phyloP scores from a whole-genome alignment of 2,797 vertebrate species.

The Eospalax fontanierii region DNA sequence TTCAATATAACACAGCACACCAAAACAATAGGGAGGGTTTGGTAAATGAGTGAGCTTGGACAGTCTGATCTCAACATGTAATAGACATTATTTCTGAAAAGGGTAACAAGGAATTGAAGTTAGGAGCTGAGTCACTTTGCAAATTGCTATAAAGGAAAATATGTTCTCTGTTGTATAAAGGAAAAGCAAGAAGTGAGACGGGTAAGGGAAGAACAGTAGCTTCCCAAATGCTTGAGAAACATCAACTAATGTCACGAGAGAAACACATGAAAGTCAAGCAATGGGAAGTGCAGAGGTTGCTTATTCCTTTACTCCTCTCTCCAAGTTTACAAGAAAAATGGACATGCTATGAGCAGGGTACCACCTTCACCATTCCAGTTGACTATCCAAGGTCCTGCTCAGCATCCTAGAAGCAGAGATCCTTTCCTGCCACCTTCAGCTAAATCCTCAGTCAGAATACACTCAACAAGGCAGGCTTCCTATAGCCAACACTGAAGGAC shows the following conservation, averaged over 20 bases:
- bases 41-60: neutral
- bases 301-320: neutral
- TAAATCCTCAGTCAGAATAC: neutral
- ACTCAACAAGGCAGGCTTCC: neutral
- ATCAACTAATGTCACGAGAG: neutral
- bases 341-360: neutral
- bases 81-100: neutral
- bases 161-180: neutral
- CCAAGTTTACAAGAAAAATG: neutral
- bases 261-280: neutral
- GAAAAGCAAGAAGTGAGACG: neutral
- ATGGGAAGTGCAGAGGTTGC: neutral
- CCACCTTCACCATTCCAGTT: too few relatives aligned
- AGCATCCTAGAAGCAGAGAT: too few relatives aligned
- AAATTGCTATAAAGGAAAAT: neutral
- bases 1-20: neutral
- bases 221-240: neutral
- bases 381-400: fast-evolving
- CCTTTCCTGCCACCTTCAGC: neutral
- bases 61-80: neutral
- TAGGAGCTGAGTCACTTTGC: neutral
- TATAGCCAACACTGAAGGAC: neutral
- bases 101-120: neutral
- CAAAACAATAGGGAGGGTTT: neutral
- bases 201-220: neutral